Evolutionary conservation across 2,888 invertebrate genomes (phyloP).

Genomic region (Acrocyrtus sp.): DNA sequence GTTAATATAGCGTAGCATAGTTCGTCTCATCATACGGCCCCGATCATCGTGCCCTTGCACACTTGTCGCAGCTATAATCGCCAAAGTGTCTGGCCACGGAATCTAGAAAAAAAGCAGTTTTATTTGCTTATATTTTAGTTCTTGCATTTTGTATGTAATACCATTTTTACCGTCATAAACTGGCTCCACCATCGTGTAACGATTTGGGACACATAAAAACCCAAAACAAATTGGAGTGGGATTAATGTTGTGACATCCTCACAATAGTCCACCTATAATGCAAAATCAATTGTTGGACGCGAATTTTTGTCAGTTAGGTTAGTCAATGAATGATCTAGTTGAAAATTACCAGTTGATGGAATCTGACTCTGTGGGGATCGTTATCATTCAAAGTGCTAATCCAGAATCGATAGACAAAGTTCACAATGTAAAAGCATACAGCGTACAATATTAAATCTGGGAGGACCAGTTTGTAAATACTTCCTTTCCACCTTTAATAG

Average conservation of each 20-base stretch:
- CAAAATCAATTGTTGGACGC: neutral
- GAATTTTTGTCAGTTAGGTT: neutral
- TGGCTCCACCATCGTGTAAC: conserved; percentile 68
- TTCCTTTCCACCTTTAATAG: conserved; percentile 67
- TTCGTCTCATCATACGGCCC: conserved; percentile 87
- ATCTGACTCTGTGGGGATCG: neutral
- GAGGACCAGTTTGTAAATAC: conserved; percentile 69
- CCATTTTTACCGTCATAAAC: conserved; percentile 64
- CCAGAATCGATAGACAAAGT: conserved; percentile 65
- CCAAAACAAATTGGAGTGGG: conserved; percentile 68
- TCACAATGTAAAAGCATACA: conserved; percentile 66
- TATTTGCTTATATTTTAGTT: neutral
- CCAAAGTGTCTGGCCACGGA: conserved; percentile 35
- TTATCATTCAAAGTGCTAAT: neutral
- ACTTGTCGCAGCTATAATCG: neutral
- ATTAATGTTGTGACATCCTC: conserved; percentile 64
- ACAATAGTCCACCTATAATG: conserved; percentile 22
- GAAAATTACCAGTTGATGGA: conserved; percentile 12
- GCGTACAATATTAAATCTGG: conserved; percentile 67
- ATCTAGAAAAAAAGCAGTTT: too few species aligned
- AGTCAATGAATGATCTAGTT: neutral
- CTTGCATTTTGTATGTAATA: neutral
- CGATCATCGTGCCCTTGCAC: conserved; percentile 75
- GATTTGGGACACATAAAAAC: conserved; percentile 68
- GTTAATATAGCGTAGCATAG: conserved; percentile 89